Evolutionary conservation across 1,140 invertebrate genomes (phyloP).

Genomic region (Tribolium madens): DNA sequence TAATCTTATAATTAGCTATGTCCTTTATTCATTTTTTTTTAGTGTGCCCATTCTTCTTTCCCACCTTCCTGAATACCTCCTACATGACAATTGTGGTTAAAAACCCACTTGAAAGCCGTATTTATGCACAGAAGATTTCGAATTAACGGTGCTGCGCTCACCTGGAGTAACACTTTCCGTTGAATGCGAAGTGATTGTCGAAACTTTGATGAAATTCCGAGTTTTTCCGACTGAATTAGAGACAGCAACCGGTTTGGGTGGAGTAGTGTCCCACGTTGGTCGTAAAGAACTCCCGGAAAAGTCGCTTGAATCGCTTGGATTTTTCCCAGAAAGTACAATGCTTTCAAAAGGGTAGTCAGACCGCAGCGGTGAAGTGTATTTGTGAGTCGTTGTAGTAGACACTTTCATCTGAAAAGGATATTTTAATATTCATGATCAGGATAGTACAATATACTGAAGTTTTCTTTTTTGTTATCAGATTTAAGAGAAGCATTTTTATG

Average conservation of each 20-base stretch:
- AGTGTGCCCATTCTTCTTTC: too few relatives aligned
- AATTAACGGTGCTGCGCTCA: too few relatives aligned
- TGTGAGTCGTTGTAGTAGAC: neutral
- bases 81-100: too few relatives aligned
- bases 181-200: slow-evolving; percentile 15
- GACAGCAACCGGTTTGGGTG: neutral
- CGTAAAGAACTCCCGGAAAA: slow-evolving; percentile 24
- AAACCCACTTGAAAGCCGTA: too few relatives aligned
- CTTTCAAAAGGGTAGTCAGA: slow-evolving; percentile 14
- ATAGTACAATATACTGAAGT: neutral
- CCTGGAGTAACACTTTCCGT: slow-evolving; percentile 11
- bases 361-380: slow-evolving; percentile 22
- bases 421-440: slow-evolving; percentile 4
- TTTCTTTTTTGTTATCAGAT: too few relatives aligned
- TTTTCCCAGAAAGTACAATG: slow-evolving; percentile 8
- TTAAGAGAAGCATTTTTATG: too few relatives aligned
- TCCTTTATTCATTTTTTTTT: too few relatives aligned
- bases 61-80: too few relatives aligned
- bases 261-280: slow-evolving; percentile 13
- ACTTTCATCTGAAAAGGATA: slow-evolving; percentile 1
- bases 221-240: slow-evolving; percentile 27
- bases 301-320: slow-evolving; percentile 1
- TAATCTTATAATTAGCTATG: too few relatives aligned
- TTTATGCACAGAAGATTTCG: too few relatives aligned
- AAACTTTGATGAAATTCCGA: neutral